phyloP scores from a whole-genome alignment of 2,888 invertebrate species.

The Apomyelois bistriatella region DNA sequence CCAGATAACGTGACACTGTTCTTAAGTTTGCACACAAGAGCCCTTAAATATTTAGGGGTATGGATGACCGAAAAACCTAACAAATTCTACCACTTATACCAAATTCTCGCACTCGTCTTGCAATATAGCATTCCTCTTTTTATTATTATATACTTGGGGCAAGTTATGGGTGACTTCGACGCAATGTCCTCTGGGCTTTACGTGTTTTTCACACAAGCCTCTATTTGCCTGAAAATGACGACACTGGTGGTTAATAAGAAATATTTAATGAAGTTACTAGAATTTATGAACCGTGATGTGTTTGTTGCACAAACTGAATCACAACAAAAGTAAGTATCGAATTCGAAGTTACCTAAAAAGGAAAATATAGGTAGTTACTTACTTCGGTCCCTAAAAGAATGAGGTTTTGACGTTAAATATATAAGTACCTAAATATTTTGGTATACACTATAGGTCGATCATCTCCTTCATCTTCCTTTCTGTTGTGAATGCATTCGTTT shows the following conservation, averaged over 20 bases:
- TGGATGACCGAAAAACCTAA: constrained; percentile 45
- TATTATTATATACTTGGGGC: constrained; percentile 53
- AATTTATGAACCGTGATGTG: constrained; percentile 41
- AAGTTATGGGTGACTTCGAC: constrained; percentile 60
- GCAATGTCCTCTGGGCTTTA: constrained; percentile 60
- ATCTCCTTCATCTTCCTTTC: too few relatives aligned
- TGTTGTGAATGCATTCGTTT: too few relatives aligned
- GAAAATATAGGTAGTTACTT: too few relatives aligned
- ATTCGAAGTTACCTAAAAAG: too few relatives aligned
- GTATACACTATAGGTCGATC: too few relatives aligned
- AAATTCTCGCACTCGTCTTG: constrained; percentile 40
- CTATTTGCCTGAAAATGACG: constrained; percentile 57
- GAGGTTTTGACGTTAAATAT: too few relatives aligned
- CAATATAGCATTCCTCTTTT: constrained; percentile 57
- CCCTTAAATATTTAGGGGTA: constrained; percentile 47
- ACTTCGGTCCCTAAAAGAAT: too few relatives aligned
- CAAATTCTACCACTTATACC: constrained; percentile 37
- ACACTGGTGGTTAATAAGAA: constrained; percentile 48
- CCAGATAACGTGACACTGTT: constrained; percentile 40
- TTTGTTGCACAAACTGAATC: constrained; percentile 30
- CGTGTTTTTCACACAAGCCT: constrained; percentile 61
- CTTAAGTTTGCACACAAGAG: constrained; percentile 41
- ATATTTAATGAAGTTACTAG: constrained; percentile 37
- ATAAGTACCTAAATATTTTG: too few relatives aligned
- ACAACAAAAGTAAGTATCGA: background rate